phyloP scores from a whole-genome alignment of 2,113 vertebrate genomes.

The Melanostigma gelatinosum region DNA sequence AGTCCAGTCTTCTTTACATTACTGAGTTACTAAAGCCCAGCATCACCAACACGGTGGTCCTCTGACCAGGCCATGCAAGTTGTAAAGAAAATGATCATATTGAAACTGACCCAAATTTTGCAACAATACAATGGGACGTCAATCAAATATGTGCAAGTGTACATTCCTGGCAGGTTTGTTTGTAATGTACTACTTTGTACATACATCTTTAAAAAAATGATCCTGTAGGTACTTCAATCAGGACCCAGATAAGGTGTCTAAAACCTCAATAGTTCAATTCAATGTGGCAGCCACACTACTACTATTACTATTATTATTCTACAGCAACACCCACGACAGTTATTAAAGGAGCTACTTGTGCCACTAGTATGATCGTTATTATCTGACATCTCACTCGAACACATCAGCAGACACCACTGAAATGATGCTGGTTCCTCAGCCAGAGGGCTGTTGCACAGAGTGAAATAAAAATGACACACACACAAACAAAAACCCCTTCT shows the following conservation, averaged over 20 bases:
- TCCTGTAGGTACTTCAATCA: neutral
- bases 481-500: constrained; percentile 52
- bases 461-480: constrained; percentile 64
- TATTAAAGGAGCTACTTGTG: constrained; percentile 14
- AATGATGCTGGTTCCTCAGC: constrained; percentile 38
- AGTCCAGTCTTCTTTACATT: neutral
- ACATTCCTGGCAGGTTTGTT: too few relatives aligned
- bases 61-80: neutral
- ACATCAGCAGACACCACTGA: constrained; percentile 37
- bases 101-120: too few relatives aligned
- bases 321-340: constrained; percentile 6
- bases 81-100: too few relatives aligned
- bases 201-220: neutral
- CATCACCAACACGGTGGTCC: neutral
- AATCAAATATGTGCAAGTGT: too few relatives aligned
- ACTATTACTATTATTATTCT: neutral
- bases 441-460: constrained; percentile 38
- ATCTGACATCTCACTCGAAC: constrained; percentile 38
- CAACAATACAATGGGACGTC: too few relatives aligned
- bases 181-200: too few relatives aligned
- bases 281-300: neutral
- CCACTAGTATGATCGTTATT: neutral
- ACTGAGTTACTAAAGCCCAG: neutral
- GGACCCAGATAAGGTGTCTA: neutral
- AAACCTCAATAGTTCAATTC: neutral